phyloP scores from a whole-genome alignment of 2,113 vertebrate genomes.

The Chloroceryle aenea region DNA sequence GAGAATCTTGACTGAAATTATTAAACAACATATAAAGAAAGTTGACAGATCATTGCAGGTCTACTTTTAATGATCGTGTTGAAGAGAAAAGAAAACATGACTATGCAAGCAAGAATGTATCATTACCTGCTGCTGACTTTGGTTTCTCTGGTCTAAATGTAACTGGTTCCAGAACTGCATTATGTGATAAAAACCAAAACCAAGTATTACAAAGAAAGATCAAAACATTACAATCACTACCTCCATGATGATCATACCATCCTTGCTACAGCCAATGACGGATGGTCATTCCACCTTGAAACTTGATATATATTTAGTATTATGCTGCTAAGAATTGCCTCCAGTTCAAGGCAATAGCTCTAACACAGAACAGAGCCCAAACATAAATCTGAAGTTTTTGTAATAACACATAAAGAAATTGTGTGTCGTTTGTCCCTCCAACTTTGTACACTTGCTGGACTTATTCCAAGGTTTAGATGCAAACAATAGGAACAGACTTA shows the following conservation, averaged over 20 bases:
- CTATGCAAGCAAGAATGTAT: background rate
- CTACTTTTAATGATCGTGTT: background rate
- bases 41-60: background rate
- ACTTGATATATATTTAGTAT: background rate
- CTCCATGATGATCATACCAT: background rate
- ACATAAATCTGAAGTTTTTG: background rate
- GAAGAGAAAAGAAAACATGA: constrained; percentile 12
- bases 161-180: constrained; percentile 58
- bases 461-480: background rate
- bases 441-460: background rate
- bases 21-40: background rate
- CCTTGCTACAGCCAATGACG: background rate
- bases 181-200: constrained; percentile 35
- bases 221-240: background rate
- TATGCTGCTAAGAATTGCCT: background rate
- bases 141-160: constrained; percentile 52
- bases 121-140: constrained; percentile 68
- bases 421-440: background rate
- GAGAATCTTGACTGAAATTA: background rate
- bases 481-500: background rate
- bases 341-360: background rate
- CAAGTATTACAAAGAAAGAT: background rate
- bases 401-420: background rate
- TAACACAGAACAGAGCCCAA: background rate
- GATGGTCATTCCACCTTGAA: background rate